Percentiles rank a stretch among this genome's conserved stretches.
These are phyloP conservation scores for Lamproptera curius DNA, from an alignment of 2,888 invertebrate genomes.

Conservation along the genomic window DNA sequence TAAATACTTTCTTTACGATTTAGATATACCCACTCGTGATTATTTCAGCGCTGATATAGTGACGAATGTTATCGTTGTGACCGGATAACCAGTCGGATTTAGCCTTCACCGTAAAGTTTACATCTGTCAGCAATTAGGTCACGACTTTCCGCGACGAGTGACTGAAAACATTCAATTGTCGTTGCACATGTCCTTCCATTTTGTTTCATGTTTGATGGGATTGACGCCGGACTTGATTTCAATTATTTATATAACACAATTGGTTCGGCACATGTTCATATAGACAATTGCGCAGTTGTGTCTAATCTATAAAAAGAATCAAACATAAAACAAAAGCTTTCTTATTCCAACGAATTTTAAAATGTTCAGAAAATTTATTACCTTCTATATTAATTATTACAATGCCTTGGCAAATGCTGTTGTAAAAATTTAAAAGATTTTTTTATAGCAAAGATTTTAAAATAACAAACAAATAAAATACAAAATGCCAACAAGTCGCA, in stretches of 20 bases:
- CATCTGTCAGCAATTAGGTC: constrained; percentile 5
- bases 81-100: background rate
- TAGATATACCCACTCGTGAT: no score
- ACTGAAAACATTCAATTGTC: constrained; percentile 1
- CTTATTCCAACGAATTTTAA: no score
- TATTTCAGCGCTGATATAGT: no score
- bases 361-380: no score
- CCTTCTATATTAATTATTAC: no score
- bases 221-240: background rate
- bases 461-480: no score
- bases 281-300: background rate
- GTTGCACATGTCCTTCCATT: constrained; percentile 6
- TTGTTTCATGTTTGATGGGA: constrained; percentile 5
- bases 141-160: background rate
- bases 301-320: background rate
- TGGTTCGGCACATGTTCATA: background rate
- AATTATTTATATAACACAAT: background rate
- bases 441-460: no score
- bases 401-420: no score
- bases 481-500: no score
- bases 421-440: no score
- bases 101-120: constrained; percentile 1
- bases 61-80: background rate
- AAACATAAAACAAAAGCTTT: no score
- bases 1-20: no score